Conservation (phyloP, 1,140 invertebrate species). For the Macrotrachela quadricornifera region DNA sequence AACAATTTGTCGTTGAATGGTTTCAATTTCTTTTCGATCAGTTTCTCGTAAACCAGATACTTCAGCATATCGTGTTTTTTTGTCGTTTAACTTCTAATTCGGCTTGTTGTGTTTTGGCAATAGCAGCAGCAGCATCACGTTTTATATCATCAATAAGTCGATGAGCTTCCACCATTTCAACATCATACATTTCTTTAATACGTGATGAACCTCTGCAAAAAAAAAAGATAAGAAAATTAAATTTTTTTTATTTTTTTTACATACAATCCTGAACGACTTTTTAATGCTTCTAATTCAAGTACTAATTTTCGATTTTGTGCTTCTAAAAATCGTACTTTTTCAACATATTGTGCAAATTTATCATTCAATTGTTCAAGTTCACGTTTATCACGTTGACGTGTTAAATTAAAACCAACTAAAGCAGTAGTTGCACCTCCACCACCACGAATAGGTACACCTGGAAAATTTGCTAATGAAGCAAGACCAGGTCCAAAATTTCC, state of each 20-base stretch:
- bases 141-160: constrained; percentile 20
- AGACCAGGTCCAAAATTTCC: neutral
- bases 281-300: constrained; percentile 28
- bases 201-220: constrained; percentile 21
- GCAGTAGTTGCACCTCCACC: neutral
- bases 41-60: constrained; percentile 23
- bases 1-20: constrained; percentile 30
- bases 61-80: constrained; percentile 17
- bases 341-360: constrained; percentile 34
- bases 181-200: constrained; percentile 33
- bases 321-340: constrained; percentile 34
- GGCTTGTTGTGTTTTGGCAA: constrained; percentile 16
- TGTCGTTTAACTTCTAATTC: neutral
- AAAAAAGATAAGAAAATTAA: too few species aligned
- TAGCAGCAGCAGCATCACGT: constrained; percentile 20
- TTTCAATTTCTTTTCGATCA: constrained; percentile 30
- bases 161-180: constrained; percentile 24
- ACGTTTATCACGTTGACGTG: constrained; percentile 32
- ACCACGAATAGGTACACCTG: neutral
- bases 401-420: neutral
- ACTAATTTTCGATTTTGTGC: constrained; percentile 33
- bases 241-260: too few species aligned
- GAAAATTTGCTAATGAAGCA: neutral
- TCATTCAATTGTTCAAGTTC: constrained; percentile 35
- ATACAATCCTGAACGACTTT: constrained; percentile 26